These are phyloP conservation scores for Nautilus pompilius DNA, from an alignment of 1,140 invertebrate genomes.

Conservation along the genomic window DNA sequence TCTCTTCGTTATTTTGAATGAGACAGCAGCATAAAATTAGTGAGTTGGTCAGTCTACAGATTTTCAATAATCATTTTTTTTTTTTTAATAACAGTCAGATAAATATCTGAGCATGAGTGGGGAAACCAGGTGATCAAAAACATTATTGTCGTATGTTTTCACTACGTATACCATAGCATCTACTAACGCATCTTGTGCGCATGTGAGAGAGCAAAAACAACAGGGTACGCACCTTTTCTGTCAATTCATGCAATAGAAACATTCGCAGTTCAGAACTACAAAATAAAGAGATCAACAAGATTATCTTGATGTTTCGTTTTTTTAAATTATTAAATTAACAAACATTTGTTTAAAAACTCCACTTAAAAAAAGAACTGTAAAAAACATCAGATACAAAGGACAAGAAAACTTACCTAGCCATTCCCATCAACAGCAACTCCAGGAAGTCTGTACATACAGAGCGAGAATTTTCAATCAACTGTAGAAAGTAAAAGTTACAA, in stretches of 20 bases:
- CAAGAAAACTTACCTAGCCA: slow-evolving; percentile 56
- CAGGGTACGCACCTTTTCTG: slow-evolving; percentile 67
- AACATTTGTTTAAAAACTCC: neutral
- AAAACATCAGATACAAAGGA: neutral
- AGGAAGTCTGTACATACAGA: slow-evolving; percentile 67
- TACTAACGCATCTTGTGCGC: no score
- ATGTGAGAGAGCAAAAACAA: no score
- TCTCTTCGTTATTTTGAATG: no score
- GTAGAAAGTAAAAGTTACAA: neutral
- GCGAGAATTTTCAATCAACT: neutral
- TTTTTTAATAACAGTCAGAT: no score
- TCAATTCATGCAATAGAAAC: slow-evolving; percentile 80
- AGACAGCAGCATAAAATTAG: no score
- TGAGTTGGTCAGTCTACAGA: no score
- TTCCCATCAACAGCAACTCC: slow-evolving; percentile 84
- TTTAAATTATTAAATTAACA: neutral
- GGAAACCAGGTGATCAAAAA: no score
- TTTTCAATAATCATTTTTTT: no score
- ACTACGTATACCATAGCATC: no score
- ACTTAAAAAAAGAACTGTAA: neutral
- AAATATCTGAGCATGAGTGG: no score
- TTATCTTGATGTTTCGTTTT: neutral
- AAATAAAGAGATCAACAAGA: slow-evolving; percentile 10
- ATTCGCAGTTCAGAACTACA: slow-evolving; percentile 72
- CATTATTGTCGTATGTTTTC: no score